Conservation (phyloP, 2,797 vertebrate species). For the Anguilla anguilla region DNA sequence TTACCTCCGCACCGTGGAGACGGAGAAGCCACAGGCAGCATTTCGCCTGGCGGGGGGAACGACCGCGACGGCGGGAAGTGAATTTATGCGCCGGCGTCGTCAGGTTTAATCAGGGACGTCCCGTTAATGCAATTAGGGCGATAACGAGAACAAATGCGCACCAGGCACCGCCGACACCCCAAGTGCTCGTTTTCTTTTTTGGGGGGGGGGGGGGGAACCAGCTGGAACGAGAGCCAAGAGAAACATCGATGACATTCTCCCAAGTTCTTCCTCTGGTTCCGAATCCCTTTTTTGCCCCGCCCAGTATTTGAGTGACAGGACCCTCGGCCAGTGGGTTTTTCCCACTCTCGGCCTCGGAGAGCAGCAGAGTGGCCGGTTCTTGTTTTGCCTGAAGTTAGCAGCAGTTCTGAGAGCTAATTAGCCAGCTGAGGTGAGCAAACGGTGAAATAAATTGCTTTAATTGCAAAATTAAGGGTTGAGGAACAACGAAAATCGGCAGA, state of each 20-base stretch:
- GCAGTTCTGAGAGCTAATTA: neutral
- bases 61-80: neutral
- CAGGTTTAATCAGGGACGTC: constrained; percentile 29
- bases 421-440: neutral
- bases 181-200: constrained; percentile 11
- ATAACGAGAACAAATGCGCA: neutral
- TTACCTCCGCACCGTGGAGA: neutral
- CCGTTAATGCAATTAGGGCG: constrained; percentile 6
- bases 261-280: neutral
- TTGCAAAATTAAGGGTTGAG: neutral
- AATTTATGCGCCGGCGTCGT: neutral
- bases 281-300: too few species aligned
- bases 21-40: neutral
- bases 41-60: too few species aligned
- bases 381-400: neutral
- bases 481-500: neutral
- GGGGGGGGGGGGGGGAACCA: too few species aligned
- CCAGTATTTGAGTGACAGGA: too few species aligned
- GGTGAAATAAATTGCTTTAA: neutral
- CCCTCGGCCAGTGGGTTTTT: too few species aligned
- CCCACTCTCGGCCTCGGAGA: too few species aligned
- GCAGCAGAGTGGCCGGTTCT: neutral
- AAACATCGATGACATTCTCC: neutral
- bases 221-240: neutral
- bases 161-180: neutral